phyloP scores from a whole-genome alignment of 2,888 invertebrate species.

The Drosophila testacea region DNA sequence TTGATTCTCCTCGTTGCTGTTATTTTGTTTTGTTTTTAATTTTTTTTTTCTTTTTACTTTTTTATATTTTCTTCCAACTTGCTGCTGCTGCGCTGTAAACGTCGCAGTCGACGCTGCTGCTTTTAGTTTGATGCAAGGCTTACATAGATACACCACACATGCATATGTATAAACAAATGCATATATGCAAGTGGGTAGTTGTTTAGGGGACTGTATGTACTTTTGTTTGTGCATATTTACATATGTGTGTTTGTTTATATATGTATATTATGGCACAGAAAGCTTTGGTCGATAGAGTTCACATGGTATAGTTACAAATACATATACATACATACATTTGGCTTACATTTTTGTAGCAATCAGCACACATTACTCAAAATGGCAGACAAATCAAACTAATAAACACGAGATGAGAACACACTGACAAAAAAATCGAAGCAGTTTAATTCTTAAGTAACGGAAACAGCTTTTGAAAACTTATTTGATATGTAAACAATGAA shows the following conservation, averaged over 20 bases:
- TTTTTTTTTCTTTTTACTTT: conserved; percentile 25
- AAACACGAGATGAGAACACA: conserved; percentile 24
- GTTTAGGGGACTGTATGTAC: conserved; percentile 2
- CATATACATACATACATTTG: not conserved
- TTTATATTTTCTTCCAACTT: conserved; percentile 8
- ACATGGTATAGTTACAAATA: not conserved
- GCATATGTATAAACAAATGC: not conserved
- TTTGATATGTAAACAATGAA: too few species aligned
- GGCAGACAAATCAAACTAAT: conserved; percentile 7
- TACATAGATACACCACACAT: not conserved
- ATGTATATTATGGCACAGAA: not conserved
- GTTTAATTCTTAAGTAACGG: not conserved
- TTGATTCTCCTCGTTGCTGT: conserved; percentile 58
- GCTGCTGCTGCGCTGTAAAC: conserved; percentile 21
- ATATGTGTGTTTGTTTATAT: not conserved
- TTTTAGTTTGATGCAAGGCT: conserved; percentile 12
- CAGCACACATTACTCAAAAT: conserved; percentile 16
- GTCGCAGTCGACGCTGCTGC: conserved; percentile 19
- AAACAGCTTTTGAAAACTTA: not conserved
- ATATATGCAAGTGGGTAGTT: not conserved
- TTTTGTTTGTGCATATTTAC: not conserved
- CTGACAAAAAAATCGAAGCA: conserved; percentile 10
- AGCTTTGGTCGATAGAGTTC: conserved; percentile 13
- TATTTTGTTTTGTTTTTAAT: conserved; percentile 41
- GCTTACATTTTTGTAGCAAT: conserved; percentile 13